Base-by-base conservation (phyloP, 2,888 invertebrate species). In the Acleris holmiana region DNA sequence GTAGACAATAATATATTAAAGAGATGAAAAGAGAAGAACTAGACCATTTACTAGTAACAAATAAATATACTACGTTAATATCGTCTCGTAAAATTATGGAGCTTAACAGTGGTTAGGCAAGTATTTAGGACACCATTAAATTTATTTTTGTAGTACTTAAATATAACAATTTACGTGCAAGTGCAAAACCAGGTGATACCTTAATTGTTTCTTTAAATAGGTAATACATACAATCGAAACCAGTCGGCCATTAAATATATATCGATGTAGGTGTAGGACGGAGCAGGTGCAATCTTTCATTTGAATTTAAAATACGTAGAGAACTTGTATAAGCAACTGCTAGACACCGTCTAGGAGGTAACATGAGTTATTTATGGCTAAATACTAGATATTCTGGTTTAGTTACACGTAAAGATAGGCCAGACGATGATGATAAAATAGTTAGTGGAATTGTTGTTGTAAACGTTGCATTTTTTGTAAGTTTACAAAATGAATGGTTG, bases 361-460 rank as follows among this genome's bases (percentile, higher is more conserved):
- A 17, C 25, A 25, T 25, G 46, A 18, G 13, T 53, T 48, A 46
- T 59, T 54, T 54, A 59, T 48, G 53, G 29, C 44, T 47, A 59
- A 35, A n/a, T 54, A 54, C 64, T 47, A 41, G 64, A 48, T 23
- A 53, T 64, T 59, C 64, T 49, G 48, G 58, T 64, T 64, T 59
- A 49, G 15, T 25, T 48, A 23, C 19, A 46, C 17, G 29, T 41
- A 17, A 46, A 47, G 23, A 54, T 47, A 21, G 49, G 41, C 44
- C 47, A 63, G 57, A 57, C 46, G 46, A 44, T 47, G 18, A 53
- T 21, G 46, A 47, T 18, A 63, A 58, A 62, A 63, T 57, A 47
- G 46, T 40, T 21, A 40, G n/a, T 18, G 18, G 1, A 40, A 21
- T 21, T 13, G 51, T 60, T 61, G 25, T 56, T 56, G 56, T 46